Base-by-base conservation (phyloP, 1,140 invertebrate species). In the Leptinotarsa lineolata region DNA sequence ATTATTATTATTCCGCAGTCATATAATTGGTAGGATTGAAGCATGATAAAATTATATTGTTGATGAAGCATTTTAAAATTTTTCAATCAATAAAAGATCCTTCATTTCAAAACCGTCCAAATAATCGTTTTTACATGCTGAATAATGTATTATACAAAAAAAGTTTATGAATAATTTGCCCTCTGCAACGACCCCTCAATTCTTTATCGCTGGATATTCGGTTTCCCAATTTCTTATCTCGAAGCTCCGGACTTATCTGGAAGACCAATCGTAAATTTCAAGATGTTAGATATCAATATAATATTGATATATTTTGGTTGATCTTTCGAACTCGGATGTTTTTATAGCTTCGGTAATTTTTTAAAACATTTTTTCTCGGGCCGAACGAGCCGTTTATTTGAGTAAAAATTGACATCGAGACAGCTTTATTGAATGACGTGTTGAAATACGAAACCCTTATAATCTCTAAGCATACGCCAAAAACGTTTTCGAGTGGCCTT, bases 401-500 rank as follows among this genome's bases (percentile, higher is more conserved):
- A 16, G 48, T 15, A 54, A 18, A 54, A 54, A 54, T 54, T 54
- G 48, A 54, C 48, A 54, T 54, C 48, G 48, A 54, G 48, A 54
- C 48, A 54, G 48, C 48, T 54, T 54, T 54, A 54, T 54, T 15
- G 48, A 18, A 54, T 54, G 48, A 54, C n/a, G 48, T 54, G 48
- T 54, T 54, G 48, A 54, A 54, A 54, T 18, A 54, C 12, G 48
- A 54, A 54, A 54, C 48, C 48, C 48, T 54, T n/a, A 54, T 54
- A 54, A 54, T 54, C 48, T 54, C 48, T 54, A 54, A 54, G 48
- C 48, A 54, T 54, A 54, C 48, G 48, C 48, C 48, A 54, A 54
- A 54, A 54, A 54, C 48, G 48, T 54, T 54, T 54, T 54, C 16
- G 48, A 54, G 48, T 54, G 48, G 48, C 48, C 3, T 54, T 54